phyloP scores from a whole-genome alignment of 2,888 invertebrate species.

The Argyresthia albistria region DNA sequence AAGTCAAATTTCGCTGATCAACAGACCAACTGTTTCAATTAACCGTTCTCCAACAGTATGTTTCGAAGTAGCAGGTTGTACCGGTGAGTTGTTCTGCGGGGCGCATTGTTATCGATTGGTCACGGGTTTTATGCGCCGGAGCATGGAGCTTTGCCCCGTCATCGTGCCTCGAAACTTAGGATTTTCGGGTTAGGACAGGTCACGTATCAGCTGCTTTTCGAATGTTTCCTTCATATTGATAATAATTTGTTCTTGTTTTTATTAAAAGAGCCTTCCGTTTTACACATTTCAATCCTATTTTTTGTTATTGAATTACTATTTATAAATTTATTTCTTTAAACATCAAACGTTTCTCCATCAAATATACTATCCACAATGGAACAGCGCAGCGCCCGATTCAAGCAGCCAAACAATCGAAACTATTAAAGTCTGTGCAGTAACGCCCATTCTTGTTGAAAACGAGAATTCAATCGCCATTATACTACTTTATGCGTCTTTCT shows the following conservation, averaged over 20 bases:
- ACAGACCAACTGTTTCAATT: background rate
- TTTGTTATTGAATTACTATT: no score
- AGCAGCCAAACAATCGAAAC: background rate
- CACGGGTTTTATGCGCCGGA: conserved; percentile 47
- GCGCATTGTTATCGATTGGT: conserved; percentile 47
- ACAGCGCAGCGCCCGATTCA: background rate
- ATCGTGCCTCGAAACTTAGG: conserved; percentile 25
- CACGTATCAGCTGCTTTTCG: background rate
- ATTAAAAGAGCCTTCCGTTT: no score
- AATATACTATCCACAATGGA: no score
- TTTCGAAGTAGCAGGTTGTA: background rate
- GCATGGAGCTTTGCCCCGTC: conserved; percentile 23
- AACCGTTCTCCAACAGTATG: background rate
- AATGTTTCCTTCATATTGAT: no score
- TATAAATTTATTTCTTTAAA: no score
- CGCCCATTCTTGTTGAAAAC: conserved; percentile 16
- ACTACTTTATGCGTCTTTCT: conserved; percentile 2
- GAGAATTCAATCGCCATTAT: conserved; percentile 4
- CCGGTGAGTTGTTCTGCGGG: background rate
- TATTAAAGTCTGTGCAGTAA: background rate
- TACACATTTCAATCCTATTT: no score
- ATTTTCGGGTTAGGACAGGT: conserved; percentile 35
- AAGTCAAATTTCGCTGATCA: no score
- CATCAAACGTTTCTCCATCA: no score
- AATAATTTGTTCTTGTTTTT: no score